These are phyloP conservation scores for Apaloderma vittatum DNA, from an alignment of 2,113 vertebrate species.

Conservation along the genomic window DNA sequence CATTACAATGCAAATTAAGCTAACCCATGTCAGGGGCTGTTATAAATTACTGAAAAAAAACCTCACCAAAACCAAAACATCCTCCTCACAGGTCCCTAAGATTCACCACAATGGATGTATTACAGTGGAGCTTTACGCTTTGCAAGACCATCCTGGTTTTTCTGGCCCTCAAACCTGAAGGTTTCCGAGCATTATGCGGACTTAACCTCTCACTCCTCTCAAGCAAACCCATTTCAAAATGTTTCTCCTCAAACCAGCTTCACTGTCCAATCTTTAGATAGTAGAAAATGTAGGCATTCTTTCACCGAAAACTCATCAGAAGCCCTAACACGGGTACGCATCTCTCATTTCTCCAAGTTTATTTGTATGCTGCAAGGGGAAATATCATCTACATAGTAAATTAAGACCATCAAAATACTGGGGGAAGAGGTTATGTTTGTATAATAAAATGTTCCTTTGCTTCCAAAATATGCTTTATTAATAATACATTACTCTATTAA, in stretches of 20 bases:
- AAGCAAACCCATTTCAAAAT: neutral
- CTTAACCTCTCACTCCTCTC: neutral
- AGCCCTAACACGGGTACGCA: fast-evolving
- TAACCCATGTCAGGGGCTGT: neutral
- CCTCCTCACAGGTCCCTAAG: neutral
- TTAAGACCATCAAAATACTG: neutral
- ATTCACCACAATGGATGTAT: neutral
- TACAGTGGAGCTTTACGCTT: neutral
- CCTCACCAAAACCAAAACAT: neutral
- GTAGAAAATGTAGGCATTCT: fast-evolving
- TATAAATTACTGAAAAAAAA: neutral
- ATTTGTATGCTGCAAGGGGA: neutral
- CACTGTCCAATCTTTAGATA: neutral
- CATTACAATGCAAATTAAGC: conserved; percentile 30
- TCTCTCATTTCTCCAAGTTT: neutral
- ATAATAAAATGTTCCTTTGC: neutral
- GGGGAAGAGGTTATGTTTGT: neutral
- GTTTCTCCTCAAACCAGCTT: neutral
- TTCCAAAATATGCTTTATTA: neutral
- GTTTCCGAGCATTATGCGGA: neutral
- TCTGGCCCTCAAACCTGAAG: neutral
- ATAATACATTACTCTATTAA: conserved; percentile 11
- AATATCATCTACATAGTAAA: neutral
- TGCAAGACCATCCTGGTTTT: neutral
- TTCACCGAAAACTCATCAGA: fast-evolving